phyloP scores from a whole-genome alignment of 2,113 vertebrate genomes.

The Lophotis ruficrista region DNA sequence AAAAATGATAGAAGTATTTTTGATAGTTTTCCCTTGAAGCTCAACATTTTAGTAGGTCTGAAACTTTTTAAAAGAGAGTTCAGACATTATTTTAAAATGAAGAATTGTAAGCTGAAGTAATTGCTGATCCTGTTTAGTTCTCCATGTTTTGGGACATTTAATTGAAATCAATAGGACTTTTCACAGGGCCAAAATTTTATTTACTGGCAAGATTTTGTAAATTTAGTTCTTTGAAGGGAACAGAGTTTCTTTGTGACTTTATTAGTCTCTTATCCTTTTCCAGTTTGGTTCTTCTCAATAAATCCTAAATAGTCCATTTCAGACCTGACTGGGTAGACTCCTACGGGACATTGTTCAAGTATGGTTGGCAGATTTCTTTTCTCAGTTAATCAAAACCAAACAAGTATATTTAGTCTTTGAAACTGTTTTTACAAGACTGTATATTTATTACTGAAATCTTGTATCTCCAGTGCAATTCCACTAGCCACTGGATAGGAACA shows the following conservation, averaged over 20 bases:
- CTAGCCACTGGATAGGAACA: background rate
- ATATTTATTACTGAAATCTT: background rate
- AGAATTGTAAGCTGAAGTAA: background rate
- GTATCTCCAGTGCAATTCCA: background rate
- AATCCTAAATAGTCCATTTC: background rate
- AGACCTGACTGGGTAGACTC: background rate
- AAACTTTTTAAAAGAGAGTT: background rate
- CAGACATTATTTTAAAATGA: background rate
- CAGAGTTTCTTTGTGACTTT: background rate
- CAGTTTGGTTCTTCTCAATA: background rate
- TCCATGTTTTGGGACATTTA: background rate
- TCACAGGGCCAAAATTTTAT: background rate
- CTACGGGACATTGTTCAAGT: background rate
- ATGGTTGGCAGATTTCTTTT: background rate
- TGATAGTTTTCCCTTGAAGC: background rate
- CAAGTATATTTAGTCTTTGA: background rate
- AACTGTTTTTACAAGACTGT: background rate
- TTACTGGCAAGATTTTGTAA: background rate
- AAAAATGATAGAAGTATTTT: rapidly evolving
- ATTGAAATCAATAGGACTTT: background rate
- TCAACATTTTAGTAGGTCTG: background rate
- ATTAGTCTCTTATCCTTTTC: background rate
- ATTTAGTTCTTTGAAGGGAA: background rate
- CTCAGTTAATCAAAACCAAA: background rate
- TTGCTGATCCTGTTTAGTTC: background rate